phyloP scores from a whole-genome alignment of 2,113 vertebrate species.

The Hipposideros armiger region DNA sequence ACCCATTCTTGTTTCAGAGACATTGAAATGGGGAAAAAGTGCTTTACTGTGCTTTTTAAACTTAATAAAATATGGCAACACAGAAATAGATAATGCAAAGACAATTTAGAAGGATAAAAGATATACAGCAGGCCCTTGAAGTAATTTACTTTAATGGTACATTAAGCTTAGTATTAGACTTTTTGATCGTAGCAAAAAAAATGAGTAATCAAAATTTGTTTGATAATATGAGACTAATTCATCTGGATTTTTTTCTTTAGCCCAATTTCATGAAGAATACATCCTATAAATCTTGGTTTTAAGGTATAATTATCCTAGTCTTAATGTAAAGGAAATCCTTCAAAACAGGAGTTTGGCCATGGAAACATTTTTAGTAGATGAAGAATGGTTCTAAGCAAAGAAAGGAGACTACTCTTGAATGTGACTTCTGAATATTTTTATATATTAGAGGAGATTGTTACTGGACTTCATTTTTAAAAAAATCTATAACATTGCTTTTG shows the following conservation, averaged over 20 bases:
- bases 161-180: conserved; percentile 23
- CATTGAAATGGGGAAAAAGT: not conserved
- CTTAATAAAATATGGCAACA: not conserved
- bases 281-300: conserved; percentile 9
- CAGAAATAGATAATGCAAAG: not conserved
- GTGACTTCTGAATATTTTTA: conserved; percentile 14
- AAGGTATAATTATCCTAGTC: not conserved
- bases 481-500: conserved; percentile 75
- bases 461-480: conserved; percentile 39
- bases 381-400: not conserved
- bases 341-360: not conserved
- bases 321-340: not conserved
- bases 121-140: not conserved
- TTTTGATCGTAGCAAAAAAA: not conserved
- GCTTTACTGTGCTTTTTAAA: not conserved
- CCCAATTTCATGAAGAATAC: not conserved
- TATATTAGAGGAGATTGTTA: not conserved
- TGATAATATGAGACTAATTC: not conserved
- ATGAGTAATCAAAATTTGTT: conserved; percentile 37
- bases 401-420: not conserved
- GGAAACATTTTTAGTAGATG: not conserved
- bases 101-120: not conserved
- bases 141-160: conserved; percentile 49
- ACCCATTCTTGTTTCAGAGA: not conserved
- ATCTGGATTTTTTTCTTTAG: not conserved